phyloP scores from a whole-genome alignment of 2,113 vertebrate genomes.

The Oostethus manadensis region DNA sequence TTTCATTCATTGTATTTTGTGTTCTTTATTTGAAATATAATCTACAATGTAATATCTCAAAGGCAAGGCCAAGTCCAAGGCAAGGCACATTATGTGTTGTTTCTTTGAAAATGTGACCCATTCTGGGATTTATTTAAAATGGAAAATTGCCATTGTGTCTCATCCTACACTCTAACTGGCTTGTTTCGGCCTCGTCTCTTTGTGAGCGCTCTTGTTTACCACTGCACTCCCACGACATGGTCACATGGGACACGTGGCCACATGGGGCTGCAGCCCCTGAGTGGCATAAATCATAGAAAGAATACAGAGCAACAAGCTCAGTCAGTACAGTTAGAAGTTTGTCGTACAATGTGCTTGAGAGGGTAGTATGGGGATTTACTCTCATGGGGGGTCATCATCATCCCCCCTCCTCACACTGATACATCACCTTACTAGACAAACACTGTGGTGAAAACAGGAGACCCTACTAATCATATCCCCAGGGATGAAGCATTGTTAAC shows the following conservation, averaged over 20 bases:
- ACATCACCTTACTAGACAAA: conserved; percentile 15
- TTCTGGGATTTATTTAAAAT: no score
- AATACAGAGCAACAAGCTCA: neutral
- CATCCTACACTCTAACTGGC: neutral
- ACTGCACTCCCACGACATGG: conserved; percentile 25
- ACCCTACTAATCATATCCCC: conserved; percentile 15
- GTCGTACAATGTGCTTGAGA: neutral
- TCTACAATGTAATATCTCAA: no score
- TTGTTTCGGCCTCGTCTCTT: neutral
- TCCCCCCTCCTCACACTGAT: neutral
- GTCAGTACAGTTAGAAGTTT: neutral
- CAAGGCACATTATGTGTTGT: no score
- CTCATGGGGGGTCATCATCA: neutral
- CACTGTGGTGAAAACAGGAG: conserved; percentile 23
- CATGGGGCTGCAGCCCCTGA: conserved; percentile 16
- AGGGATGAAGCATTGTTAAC: neutral
- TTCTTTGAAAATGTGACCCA: no score
- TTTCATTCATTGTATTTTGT: no score
- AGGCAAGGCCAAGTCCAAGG: no score
- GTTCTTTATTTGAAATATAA: no score
- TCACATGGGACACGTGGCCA: conserved; percentile 38
- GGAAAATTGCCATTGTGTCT: no score
- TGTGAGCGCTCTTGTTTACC: conserved; percentile 42
- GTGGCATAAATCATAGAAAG: neutral
- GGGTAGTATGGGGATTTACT: conserved; percentile 23